A percentile compares a stretch with the other conserved stretches of the same genome.
phyloP scores from a whole-genome alignment of 1,140 invertebrate genomes.

The Diabrotica virgifera region DNA sequence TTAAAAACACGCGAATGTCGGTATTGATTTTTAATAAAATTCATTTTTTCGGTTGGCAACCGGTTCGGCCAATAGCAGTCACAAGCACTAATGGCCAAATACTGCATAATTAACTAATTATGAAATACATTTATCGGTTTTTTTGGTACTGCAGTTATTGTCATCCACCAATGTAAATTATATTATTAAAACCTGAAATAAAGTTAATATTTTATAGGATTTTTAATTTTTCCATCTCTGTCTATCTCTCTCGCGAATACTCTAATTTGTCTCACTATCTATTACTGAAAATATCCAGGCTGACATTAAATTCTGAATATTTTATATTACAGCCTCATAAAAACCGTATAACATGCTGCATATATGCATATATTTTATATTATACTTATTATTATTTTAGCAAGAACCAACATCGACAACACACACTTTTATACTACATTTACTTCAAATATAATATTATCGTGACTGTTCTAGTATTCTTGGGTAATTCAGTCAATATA shows the following conservation, averaged over 20 bases:
- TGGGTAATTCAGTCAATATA: too few species aligned
- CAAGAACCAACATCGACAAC: too few species aligned
- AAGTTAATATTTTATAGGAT: slow-evolving; percentile 29
- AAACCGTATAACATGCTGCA: too few species aligned
- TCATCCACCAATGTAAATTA: slow-evolving; percentile 35
- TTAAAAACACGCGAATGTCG: slow-evolving; percentile 47
- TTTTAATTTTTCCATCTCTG: slow-evolving; percentile 15
- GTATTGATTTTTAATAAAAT: slow-evolving; percentile 49
- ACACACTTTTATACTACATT: too few species aligned
- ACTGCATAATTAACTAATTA: slow-evolving; percentile 46
- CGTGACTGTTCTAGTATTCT: too few species aligned
- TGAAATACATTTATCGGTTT: slow-evolving; percentile 44
- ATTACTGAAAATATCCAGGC: not conserved
- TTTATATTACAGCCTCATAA: not conserved
- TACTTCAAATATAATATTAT: too few species aligned
- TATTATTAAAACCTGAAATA: slow-evolving; percentile 33
- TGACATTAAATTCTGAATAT: not conserved
- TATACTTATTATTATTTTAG: too few species aligned
- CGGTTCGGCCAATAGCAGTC: slow-evolving; percentile 46
- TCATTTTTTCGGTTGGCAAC: slow-evolving; percentile 48
- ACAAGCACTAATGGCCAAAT: slow-evolving; percentile 45
- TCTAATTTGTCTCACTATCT: not conserved
- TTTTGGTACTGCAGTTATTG: slow-evolving; percentile 32
- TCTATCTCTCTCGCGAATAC: not conserved
- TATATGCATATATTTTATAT: too few species aligned